Evolutionary conservation across 2,797 vertebrate genomes (phyloP).

Genomic region (Eurystomus glaucurus): DNA sequence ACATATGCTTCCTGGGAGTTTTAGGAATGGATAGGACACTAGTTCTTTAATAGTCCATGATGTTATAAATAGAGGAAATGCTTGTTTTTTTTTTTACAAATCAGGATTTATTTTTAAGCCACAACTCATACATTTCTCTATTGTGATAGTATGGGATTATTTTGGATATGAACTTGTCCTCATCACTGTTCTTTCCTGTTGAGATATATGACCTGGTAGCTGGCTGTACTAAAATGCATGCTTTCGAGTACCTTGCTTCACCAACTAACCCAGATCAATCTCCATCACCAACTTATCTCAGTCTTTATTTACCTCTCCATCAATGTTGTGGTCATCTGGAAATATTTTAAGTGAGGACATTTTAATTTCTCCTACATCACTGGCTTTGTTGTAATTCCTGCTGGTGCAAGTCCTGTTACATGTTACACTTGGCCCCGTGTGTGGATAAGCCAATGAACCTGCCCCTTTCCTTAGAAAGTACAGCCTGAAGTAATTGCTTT

Average conservation of each 20-base stretch:
- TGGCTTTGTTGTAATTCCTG: background rate
- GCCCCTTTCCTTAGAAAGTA: conserved; percentile 37
- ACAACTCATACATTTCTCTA: too few relatives aligned
- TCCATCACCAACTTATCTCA: background rate
- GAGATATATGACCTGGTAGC: background rate
- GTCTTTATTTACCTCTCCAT: background rate
- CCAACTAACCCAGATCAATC: background rate
- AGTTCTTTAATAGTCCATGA: too few relatives aligned
- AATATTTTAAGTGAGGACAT: background rate
- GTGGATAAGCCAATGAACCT: conserved; percentile 34
- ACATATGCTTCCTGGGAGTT: too few relatives aligned
- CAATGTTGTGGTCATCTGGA: background rate
- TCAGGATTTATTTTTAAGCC: too few relatives aligned
- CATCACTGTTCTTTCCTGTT: too few relatives aligned
- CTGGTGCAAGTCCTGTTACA: background rate
- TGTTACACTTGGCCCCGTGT: background rate
- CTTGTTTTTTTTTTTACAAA: too few relatives aligned
- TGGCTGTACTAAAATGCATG: background rate
- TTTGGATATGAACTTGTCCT: too few relatives aligned
- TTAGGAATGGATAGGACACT: too few relatives aligned
- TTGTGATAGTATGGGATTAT: too few relatives aligned
- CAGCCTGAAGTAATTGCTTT: conserved; percentile 54
- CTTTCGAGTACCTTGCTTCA: background rate
- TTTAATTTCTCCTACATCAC: background rate
- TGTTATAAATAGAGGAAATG: too few relatives aligned